Conservation (phyloP, 2,888 invertebrate species). For the Leptopterna dolabrata region DNA sequence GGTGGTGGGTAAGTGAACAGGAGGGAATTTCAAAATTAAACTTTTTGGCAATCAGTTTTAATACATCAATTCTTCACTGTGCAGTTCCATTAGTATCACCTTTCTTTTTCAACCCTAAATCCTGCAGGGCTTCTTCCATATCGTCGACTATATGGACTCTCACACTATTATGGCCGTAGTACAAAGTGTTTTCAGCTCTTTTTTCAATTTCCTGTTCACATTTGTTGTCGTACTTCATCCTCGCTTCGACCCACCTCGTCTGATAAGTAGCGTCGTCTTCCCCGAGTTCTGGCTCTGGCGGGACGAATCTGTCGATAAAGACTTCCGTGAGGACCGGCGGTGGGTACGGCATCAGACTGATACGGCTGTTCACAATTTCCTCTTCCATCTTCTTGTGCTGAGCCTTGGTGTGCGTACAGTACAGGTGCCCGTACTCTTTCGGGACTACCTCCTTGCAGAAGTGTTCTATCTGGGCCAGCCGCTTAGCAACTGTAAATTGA, state of each 20-base stretch:
- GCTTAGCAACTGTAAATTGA: not conserved
- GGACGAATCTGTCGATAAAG: not conserved
- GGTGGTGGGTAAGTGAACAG: too few relatives aligned
- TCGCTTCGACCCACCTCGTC: slow-evolving; percentile 15
- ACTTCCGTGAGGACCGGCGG: not conserved
- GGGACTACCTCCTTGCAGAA: slow-evolving; percentile 5
- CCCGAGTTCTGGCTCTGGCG: not conserved
- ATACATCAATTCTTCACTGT: too few relatives aligned
- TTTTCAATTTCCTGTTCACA: not conserved
- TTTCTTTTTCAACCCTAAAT: not conserved
- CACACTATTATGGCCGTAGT: not conserved
- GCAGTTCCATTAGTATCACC: too few relatives aligned
- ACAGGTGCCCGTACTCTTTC: not conserved
- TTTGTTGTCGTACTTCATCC: not conserved
- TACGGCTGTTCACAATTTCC: not conserved
- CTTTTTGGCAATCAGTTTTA: too few relatives aligned
- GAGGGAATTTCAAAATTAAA: too few relatives aligned
- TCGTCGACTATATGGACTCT: not conserved
- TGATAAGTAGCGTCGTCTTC: slow-evolving; percentile 12
- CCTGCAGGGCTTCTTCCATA: not conserved
- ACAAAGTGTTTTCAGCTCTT: not conserved
- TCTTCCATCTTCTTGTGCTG: not conserved
- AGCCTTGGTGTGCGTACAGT: slow-evolving; percentile 4
- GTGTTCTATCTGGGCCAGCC: not conserved
- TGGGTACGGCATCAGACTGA: slow-evolving; percentile 13